A percentile compares a stretch with the other conserved stretches of the same genome.
Evolutionary conservation across 2,797 vertebrate species (phyloP).

Genomic region (Hyperoplus immaculatus): DNA sequence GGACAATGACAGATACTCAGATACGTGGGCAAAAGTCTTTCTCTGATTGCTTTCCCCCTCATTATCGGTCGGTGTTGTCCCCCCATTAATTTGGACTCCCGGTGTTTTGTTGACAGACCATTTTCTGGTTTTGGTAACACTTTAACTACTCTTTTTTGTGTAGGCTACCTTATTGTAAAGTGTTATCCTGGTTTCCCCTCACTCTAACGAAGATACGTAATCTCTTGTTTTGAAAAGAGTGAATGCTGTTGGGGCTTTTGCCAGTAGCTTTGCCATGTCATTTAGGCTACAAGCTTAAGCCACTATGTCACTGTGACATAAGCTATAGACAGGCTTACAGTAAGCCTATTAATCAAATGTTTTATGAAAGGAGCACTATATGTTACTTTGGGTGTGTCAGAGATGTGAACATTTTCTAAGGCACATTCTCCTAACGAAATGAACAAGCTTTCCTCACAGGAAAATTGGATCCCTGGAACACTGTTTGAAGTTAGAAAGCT

Average conservation of each 20-base stretch:
- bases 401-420: too few species aligned
- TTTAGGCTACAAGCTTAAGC: not conserved
- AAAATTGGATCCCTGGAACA: too few species aligned
- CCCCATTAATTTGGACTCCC: slow-evolving; percentile 47
- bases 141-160: slow-evolving; percentile 23
- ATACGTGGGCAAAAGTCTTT: slow-evolving; percentile 47
- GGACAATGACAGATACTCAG: slow-evolving; percentile 58
- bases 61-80: slow-evolving; percentile 58
- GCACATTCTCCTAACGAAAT: too few species aligned
- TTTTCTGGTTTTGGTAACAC: slow-evolving; percentile 37
- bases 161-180: too few species aligned
- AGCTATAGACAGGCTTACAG: not conserved
- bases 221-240: not conserved
- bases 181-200: too few species aligned
- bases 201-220: too few species aligned
- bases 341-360: not conserved
- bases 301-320: not conserved
- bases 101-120: slow-evolving; percentile 57
- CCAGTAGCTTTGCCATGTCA: not conserved
- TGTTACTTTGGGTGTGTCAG: too few species aligned
- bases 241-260: not conserved
- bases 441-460: too few species aligned
- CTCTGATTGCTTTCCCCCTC: slow-evolving; percentile 54
- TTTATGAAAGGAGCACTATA: not conserved
- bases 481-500: too few species aligned